These are phyloP conservation scores for Elysia chlorotica DNA, from an alignment of 1,140 invertebrate species.

Conservation along the genomic window DNA sequence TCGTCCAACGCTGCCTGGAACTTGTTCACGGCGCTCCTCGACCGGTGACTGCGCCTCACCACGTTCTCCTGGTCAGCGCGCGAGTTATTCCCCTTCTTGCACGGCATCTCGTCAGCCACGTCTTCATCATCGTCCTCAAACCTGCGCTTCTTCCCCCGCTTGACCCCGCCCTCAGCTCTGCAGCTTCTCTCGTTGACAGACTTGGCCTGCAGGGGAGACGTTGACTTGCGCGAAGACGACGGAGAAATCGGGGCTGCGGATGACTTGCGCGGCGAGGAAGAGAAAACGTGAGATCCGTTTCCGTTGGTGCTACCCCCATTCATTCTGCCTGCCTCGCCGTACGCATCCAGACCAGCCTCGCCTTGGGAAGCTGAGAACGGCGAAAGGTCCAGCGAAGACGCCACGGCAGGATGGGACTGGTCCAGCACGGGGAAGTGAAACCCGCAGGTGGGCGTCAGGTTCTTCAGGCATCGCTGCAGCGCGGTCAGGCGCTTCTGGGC, in stretches of 20 bases:
- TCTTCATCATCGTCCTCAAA: neutral
- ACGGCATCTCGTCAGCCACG: neutral
- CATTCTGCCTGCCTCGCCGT: too few species aligned
- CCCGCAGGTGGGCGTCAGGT: slow-evolving; percentile 14
- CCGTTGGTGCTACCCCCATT: neutral
- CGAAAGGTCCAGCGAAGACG: neutral
- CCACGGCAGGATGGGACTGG: neutral
- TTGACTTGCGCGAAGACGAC: neutral
- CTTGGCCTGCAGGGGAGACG: neutral
- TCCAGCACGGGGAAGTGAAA: slow-evolving; percentile 20
- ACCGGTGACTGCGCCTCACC: slow-evolving; percentile 15
- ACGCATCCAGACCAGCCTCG: too few species aligned
- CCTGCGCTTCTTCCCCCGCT: neutral
- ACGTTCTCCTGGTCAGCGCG: neutral
- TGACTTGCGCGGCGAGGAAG: too few species aligned
- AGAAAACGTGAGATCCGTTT: too few species aligned
- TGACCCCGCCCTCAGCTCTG: neutral
- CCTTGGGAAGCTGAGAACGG: neutral
- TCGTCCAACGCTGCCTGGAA: neutral
- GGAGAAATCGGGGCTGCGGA: neutral
- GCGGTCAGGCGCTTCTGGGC: slow-evolving; percentile 11
- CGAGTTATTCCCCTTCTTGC: neutral
- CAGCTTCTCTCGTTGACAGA: neutral
- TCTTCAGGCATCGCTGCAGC: slow-evolving; percentile 9
- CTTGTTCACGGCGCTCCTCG: neutral